Conservation (phyloP, 2,113 vertebrate genomes). For the Butorides virescens region DNA sequence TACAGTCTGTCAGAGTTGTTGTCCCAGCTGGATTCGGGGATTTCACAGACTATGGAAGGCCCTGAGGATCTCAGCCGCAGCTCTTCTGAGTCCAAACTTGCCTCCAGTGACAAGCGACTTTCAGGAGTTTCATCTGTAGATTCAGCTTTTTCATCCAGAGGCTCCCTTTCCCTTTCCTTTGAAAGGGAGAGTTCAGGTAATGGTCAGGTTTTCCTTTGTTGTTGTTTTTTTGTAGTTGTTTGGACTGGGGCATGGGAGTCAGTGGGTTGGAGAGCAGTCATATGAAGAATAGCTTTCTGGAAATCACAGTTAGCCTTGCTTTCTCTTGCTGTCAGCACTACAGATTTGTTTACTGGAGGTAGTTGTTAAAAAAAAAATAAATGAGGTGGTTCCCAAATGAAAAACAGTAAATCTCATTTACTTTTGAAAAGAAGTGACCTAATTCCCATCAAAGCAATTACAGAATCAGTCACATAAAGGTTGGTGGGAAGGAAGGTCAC, state of each 20-base stretch:
- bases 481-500: background rate
- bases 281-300: background rate
- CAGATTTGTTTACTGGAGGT: background rate
- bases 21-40: slow-evolving; percentile 92
- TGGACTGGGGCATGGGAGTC: background rate
- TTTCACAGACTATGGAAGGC: slow-evolving; percentile 86
- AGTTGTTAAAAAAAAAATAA: background rate
- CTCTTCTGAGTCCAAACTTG: slow-evolving; percentile 82
- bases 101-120: slow-evolving; percentile 83
- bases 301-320: background rate
- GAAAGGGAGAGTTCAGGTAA: slow-evolving; percentile 87
- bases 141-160: slow-evolving; percentile 96
- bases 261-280: background rate
- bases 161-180: slow-evolving; percentile 92
- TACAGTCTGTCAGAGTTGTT: slow-evolving; percentile 91
- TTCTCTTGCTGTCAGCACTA: slow-evolving; percentile 18
- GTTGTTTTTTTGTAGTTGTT: background rate
- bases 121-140: slow-evolving; percentile 96
- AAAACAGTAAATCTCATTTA: slow-evolving; percentile 8
- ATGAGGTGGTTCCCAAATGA: background rate
- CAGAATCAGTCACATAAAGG: background rate
- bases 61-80: slow-evolving; percentile 85
- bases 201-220: slow-evolving; percentile 67
- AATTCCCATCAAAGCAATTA: background rate
- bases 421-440: background rate